Evolutionary conservation across 2,888 invertebrate genomes (phyloP).

Genomic region (Cyrtodaria siliqua): DNA sequence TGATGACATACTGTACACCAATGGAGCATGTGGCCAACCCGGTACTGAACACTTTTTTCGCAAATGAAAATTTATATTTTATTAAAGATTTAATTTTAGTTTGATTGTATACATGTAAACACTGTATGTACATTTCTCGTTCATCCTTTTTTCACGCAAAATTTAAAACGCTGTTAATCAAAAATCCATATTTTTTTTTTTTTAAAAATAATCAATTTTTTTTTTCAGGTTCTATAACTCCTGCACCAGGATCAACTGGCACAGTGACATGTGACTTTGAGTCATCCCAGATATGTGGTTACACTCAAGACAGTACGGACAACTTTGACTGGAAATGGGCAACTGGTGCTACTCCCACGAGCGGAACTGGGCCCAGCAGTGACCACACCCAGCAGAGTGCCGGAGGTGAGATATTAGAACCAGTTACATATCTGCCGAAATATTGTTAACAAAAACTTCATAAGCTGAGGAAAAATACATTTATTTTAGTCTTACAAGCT

Average conservation of each 20-base stretch:
- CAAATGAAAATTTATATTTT: background rate
- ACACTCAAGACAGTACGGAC: conserved; percentile 73
- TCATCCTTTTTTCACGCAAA: too few relatives aligned
- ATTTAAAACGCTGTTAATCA: too few relatives aligned
- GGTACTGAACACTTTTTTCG: too few relatives aligned
- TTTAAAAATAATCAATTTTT: too few relatives aligned
- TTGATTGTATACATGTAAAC: too few relatives aligned
- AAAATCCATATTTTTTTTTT: too few relatives aligned
- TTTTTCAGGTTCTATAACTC: conserved; percentile 49
- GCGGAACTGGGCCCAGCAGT: conserved; percentile 70
- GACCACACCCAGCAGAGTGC: conserved; percentile 79
- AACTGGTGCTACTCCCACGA: conserved; percentile 58
- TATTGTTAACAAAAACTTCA: too few relatives aligned
- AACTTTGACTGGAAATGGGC: conserved; percentile 75
- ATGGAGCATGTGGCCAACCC: conserved; percentile 62
- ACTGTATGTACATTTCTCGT: too few relatives aligned
- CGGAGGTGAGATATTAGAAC: conserved; percentile 68
- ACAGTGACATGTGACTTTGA: conserved; percentile 77
- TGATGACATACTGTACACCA: conserved; percentile 70
- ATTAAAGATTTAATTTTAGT: too few relatives aligned
- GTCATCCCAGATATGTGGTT: conserved; percentile 74
- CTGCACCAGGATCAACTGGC: conserved; percentile 47
- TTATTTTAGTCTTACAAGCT: too few relatives aligned
- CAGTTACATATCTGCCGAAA: too few relatives aligned
- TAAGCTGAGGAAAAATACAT: too few relatives aligned